These are phyloP conservation scores for Porites lutea DNA, from an alignment of 64 coral and sea anemone genomes.

Conservation along the genomic window DNA sequence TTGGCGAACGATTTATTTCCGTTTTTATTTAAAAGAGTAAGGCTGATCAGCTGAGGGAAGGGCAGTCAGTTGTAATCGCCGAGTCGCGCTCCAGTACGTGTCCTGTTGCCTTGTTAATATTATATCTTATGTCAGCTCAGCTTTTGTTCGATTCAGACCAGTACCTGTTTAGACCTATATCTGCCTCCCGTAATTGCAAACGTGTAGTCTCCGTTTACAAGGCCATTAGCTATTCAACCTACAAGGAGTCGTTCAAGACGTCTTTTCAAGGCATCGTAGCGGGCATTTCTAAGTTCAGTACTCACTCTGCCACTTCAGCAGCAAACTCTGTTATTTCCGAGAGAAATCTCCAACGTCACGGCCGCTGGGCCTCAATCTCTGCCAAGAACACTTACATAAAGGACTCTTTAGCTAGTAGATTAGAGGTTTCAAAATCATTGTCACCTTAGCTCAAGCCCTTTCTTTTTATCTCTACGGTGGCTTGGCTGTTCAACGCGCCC, in stretches of 20 bases:
- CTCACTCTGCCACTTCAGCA: conserved; percentile 27
- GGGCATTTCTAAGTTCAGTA: conserved; percentile 22
- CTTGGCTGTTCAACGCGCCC: no score
- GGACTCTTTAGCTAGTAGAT: no score
- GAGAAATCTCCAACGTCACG: neutral
- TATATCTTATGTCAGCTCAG: neutral
- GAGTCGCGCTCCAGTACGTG: conserved; percentile 1
- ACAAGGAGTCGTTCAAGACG: conserved; percentile 59
- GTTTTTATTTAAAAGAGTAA: conserved; percentile 55
- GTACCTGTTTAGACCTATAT: conserved; percentile 11
- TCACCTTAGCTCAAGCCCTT: no score
- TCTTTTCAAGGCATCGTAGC: conserved; percentile 40
- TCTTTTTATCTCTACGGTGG: no score
- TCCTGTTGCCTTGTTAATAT: neutral
- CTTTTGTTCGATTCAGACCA: neutral
- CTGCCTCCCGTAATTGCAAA: conserved; percentile 2
- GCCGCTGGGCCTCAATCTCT: no score
- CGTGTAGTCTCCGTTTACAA: conserved; percentile 18
- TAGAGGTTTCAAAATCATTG: no score
- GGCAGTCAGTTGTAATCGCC: conserved; percentile 25
- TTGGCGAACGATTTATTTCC: conserved; percentile 18
- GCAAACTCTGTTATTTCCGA: conserved; percentile 21
- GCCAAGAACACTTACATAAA: no score
- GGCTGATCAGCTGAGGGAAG: conserved; percentile 54
- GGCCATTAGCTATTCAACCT: conserved; percentile 22